Conservation (phyloP, 2,888 invertebrate species). For the Eupsilia transversa region DNA sequence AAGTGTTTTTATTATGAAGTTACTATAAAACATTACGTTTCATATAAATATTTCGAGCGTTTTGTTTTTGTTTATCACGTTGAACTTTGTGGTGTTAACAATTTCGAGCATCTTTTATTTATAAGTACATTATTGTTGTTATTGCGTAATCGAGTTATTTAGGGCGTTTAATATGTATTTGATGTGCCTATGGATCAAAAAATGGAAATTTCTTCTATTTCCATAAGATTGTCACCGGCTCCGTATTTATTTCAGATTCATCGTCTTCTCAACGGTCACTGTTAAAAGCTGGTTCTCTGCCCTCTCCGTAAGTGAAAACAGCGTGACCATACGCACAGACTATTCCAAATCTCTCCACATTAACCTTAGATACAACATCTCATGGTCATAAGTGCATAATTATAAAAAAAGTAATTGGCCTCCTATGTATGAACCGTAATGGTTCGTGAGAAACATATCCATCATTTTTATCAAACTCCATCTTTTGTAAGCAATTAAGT, state of each 20-base stretch:
- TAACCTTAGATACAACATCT: constrained; percentile 38
- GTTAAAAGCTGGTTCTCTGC: neutral
- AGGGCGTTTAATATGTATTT: neutral
- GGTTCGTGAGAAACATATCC: constrained; percentile 61
- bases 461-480: constrained; percentile 63
- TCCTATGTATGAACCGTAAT: constrained; percentile 48
- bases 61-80: constrained; percentile 46
- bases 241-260: neutral
- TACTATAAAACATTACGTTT: constrained; percentile 63
- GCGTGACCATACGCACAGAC: constrained; percentile 22
- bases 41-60: constrained; percentile 50
- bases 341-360: constrained; percentile 47
- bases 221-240: neutral
- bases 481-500: constrained; percentile 64
- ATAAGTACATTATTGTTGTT: constrained; percentile 5
- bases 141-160: neutral
- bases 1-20: constrained; percentile 75
- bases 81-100: constrained; percentile 14
- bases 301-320: constrained; percentile 8
- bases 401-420: constrained; percentile 61
- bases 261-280: constrained; percentile 1
- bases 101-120: constrained; percentile 26
- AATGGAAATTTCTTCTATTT: neutral
- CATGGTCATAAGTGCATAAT: constrained; percentile 46
- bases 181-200: neutral